Evolutionary conservation across 2,888 invertebrate species (phyloP).

Genomic region (Stenotaenia linearis): DNA sequence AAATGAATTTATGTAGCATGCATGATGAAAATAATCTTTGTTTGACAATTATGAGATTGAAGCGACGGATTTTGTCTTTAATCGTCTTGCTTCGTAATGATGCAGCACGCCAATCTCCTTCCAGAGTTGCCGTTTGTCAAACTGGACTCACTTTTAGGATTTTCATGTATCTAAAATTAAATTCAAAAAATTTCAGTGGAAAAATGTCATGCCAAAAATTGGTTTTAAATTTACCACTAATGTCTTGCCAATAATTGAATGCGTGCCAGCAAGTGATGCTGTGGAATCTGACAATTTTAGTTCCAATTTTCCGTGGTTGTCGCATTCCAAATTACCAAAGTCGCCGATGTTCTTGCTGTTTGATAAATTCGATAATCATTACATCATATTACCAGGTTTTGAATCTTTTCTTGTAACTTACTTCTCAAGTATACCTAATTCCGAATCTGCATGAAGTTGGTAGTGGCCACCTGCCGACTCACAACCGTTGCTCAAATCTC

Average conservation of each 20-base stretch:
- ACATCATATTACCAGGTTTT: no score
- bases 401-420: background rate
- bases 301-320: constrained; percentile 26
- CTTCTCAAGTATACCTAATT: background rate
- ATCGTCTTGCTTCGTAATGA: constrained; percentile 31
- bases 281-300: background rate
- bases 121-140: constrained; percentile 33
- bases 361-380: no score
- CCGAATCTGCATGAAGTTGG: constrained; percentile 28
- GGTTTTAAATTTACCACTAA: constrained; percentile 34
- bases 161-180: constrained; percentile 33
- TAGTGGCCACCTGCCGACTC: constrained; percentile 33
- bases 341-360: constrained; percentile 33
- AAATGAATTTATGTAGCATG: background rate
- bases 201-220: no score
- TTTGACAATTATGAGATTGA: background rate
- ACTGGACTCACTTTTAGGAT: constrained; percentile 21
- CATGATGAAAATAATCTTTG: constrained; percentile 1
- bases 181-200: background rate
- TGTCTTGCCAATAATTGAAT: constrained; percentile 33
- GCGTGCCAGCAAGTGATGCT: constrained; percentile 11
- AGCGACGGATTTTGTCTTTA: background rate
- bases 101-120: constrained; percentile 34
- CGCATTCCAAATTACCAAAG: constrained; percentile 34
- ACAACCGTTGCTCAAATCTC: constrained; percentile 34